Percentiles rank a stretch among this genome's conserved stretches.
phyloP scores from a whole-genome alignment of 2,113 vertebrate species.

The Megaleporinus macrocephalus region DNA sequence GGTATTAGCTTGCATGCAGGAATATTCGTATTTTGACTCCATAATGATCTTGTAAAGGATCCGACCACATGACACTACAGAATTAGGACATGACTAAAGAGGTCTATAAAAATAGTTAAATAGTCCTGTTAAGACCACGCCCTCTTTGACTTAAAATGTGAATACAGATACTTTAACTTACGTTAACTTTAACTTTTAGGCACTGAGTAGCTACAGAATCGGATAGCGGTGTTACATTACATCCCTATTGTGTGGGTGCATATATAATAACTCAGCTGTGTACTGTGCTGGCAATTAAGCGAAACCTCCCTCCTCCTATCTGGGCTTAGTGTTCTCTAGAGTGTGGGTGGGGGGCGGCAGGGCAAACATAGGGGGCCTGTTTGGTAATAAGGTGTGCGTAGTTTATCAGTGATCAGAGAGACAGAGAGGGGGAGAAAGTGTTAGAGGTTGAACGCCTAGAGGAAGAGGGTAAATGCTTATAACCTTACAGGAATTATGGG shows the following conservation, averaged over 20 bases:
- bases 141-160: neutral
- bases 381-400: neutral
- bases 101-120: too few relatives aligned
- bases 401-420: neutral
- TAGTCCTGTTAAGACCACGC: neutral
- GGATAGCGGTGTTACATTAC: constrained; percentile 20
- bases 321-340: neutral
- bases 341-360: neutral
- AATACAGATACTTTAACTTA: neutral
- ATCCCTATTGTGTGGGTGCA: constrained; percentile 12
- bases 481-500: neutral
- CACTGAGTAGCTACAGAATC: neutral
- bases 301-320: neutral
- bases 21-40: too few relatives aligned
- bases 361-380: neutral
- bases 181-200: neutral
- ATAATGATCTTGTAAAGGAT: too few relatives aligned
- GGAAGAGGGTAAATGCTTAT: neutral
- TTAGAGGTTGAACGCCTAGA: neutral
- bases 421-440: neutral
- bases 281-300: constrained; percentile 10
- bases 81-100: too few relatives aligned
- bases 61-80: too few relatives aligned
- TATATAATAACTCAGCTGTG: constrained; percentile 28
- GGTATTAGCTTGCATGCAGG: too few relatives aligned